Evolutionary conservation across 30 jellyfish, hydroid and myxozoan species (phyloP).

Genomic region (Mastigias papua): DNA sequence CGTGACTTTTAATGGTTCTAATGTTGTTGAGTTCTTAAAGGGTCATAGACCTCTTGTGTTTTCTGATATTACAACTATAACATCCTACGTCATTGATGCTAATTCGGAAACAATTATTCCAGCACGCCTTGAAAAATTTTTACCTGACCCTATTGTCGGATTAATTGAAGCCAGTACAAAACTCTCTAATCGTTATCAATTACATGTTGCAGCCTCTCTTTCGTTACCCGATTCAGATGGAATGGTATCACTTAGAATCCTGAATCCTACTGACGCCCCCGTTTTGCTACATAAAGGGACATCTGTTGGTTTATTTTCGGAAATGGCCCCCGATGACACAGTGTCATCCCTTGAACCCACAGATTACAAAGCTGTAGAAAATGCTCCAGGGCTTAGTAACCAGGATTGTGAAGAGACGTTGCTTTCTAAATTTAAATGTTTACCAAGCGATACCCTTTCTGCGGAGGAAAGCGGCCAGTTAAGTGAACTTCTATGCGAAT

Average conservation of each 20-base stretch:
- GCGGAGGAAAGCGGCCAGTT: not conserved
- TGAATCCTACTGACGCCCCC: constrained; percentile 34
- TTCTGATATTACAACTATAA: not conserved
- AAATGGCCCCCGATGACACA: not conserved
- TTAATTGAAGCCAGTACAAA: constrained; percentile 13
- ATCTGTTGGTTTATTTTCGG: not conserved
- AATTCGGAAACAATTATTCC: constrained; percentile 23
- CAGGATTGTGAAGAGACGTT: not conserved
- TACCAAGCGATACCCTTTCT: constrained; percentile 7
- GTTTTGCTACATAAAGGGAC: constrained; percentile 14
- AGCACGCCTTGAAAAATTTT: not conserved
- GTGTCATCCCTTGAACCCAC: not conserved
- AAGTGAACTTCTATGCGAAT: not conserved
- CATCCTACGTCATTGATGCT: constrained; percentile 5
- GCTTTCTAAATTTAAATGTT: not conserved
- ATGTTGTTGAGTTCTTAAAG: not conserved
- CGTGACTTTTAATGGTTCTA: not conserved
- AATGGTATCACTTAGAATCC: constrained; percentile 19
- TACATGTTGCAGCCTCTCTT: constrained; percentile 15
- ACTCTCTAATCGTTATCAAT: constrained; percentile 32
- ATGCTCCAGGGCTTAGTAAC: not conserved
- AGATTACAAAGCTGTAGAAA: not conserved
- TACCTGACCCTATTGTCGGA: not conserved
- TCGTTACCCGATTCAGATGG: constrained; percentile 16
- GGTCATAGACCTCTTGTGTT: constrained; percentile 5